phyloP scores from a whole-genome alignment of 2,888 invertebrate genomes.

The Synergus gifuensis region DNA sequence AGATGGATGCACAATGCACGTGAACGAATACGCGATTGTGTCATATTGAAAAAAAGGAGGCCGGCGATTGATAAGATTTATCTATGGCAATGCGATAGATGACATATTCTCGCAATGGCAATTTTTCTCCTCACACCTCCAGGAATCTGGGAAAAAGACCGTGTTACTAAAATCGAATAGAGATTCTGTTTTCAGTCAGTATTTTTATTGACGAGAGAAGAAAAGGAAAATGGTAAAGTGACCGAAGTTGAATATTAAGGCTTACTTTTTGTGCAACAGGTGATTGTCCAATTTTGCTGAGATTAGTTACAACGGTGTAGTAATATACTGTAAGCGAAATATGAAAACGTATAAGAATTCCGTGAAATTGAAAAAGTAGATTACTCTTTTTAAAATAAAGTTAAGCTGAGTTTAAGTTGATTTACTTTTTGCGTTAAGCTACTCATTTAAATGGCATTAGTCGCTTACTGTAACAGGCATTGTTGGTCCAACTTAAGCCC shows the following conservation, averaged over 20 bases:
- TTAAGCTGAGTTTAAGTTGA: not conserved
- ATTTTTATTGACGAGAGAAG: constrained; percentile 15
- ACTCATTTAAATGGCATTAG: not conserved
- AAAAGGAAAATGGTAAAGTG: constrained; percentile 17
- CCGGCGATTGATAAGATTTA: constrained; percentile 39
- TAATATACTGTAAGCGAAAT: not conserved
- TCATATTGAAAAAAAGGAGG: constrained; percentile 30
- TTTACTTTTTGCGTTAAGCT: not conserved
- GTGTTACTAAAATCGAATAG: constrained; percentile 28
- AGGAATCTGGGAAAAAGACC: constrained; percentile 8
- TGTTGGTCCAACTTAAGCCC: no score
- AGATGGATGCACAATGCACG: constrained; percentile 24
- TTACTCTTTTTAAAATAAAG: not conserved
- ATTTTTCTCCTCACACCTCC: constrained; percentile 25
- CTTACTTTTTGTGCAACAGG: not conserved
- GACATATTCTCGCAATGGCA: constrained; percentile 26
- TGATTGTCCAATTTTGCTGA: no score
- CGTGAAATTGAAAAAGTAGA: not conserved
- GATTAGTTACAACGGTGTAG: not conserved
- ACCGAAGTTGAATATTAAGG: not conserved
- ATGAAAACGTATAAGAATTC: not conserved
- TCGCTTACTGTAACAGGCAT: not conserved
- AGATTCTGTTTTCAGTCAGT: not conserved
- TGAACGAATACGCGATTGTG: constrained; percentile 26
- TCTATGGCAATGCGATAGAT: constrained; percentile 30